A percentile compares a stretch with the other conserved stretches of the same genome.
Evolutionary conservation across 2,797 vertebrate genomes (phyloP).

Genomic region (Mus caroli): DNA sequence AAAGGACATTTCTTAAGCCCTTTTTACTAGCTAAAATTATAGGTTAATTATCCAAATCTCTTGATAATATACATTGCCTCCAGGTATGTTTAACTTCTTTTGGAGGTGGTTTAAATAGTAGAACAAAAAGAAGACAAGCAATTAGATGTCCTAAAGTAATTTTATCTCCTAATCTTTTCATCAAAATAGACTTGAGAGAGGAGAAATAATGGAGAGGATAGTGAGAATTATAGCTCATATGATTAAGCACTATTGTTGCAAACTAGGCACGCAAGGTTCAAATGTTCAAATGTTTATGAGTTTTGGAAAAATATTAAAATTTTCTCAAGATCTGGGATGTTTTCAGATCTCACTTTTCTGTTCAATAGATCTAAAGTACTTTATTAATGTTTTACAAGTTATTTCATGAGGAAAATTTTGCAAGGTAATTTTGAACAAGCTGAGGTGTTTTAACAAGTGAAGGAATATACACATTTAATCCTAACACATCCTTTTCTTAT

Average conservation of each 20-base stretch:
- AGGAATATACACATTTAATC: not conserved
- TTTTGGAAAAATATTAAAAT: not conserved
- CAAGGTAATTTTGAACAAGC: not conserved
- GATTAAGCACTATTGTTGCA: not conserved
- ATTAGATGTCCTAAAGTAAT: slow-evolving; percentile 45
- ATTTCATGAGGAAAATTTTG: not conserved
- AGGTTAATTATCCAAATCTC: slow-evolving; percentile 68
- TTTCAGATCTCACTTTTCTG: not conserved
- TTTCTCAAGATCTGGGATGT: not conserved
- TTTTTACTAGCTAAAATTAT: slow-evolving; percentile 56
- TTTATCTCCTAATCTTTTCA: slow-evolving; percentile 24
- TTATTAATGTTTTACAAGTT: not conserved
- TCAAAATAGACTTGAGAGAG: not conserved
- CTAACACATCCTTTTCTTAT: not conserved
- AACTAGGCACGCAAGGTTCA: not conserved
- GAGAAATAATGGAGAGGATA: slow-evolving; percentile 24
- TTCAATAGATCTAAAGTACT: not conserved
- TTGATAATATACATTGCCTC: slow-evolving; percentile 39
- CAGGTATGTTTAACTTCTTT: slow-evolving; percentile 51
- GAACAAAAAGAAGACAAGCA: slow-evolving; percentile 56
- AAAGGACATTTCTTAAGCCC: slow-evolving; percentile 36
- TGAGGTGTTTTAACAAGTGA: not conserved
- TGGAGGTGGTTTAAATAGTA: slow-evolving; percentile 57
- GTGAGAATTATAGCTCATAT: slow-evolving; percentile 34
- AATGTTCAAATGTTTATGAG: not conserved